phyloP scores from a whole-genome alignment of 1,140 invertebrate species.

The Microplitis mediator region DNA sequence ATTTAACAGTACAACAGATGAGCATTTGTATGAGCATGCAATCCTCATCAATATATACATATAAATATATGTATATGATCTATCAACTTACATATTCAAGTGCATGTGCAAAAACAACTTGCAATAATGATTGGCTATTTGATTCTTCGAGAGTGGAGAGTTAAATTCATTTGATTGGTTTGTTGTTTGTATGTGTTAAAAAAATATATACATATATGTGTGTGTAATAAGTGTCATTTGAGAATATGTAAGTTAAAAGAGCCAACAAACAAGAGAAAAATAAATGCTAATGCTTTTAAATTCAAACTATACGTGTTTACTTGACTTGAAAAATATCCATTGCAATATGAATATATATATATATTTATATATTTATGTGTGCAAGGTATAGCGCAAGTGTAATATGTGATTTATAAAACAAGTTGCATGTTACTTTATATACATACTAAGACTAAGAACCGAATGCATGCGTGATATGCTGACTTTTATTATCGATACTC shows the following conservation, averaged over 20 bases:
- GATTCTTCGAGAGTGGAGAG: neutral
- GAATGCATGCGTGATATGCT: neutral
- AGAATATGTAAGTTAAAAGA: neutral
- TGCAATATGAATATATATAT: neutral
- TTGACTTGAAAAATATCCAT: neutral
- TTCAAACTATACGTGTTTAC: neutral
- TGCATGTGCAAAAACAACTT: constrained; percentile 1
- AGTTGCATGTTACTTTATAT: neutral
- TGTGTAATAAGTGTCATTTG: neutral
- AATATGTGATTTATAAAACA: constrained; percentile 26
- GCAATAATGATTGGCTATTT: constrained; percentile 14
- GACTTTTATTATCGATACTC: constrained; percentile 3
- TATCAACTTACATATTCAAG: neutral
- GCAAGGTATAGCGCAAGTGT: neutral
- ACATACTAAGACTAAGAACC: neutral
- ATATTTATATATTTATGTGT: neutral
- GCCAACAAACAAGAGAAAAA: constrained; percentile 7
- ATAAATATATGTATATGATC: too few relatives aligned
- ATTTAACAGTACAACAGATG: constrained; percentile 13
- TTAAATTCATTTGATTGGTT: neutral
- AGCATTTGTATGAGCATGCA: too few relatives aligned
- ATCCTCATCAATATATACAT: too few relatives aligned
- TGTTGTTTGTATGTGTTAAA: neutral
- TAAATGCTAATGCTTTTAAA: neutral
- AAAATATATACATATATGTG: neutral